Evolutionary conservation across 2,113 vertebrate species (phyloP).

Genomic region (Paradoxurus hermaphroditus): DNA sequence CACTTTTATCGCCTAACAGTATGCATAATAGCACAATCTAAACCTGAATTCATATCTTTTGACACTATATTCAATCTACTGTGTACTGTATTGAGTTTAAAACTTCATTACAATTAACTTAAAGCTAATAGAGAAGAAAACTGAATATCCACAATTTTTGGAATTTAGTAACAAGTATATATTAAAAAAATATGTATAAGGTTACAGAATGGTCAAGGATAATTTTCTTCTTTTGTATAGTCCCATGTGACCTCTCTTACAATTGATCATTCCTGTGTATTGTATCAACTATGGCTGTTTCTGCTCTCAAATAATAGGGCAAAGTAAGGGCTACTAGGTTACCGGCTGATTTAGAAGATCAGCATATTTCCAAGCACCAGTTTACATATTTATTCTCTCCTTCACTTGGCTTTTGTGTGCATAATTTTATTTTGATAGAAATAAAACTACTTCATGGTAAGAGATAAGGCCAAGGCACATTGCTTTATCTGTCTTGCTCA

Average conservation of each 20-base stretch:
- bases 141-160: background rate
- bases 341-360: background rate
- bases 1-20: background rate
- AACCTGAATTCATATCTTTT: background rate
- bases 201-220: background rate
- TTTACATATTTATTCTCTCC: background rate
- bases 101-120: background rate
- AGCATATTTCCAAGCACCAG: background rate
- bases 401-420: background rate
- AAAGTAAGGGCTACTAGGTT: background rate
- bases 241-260: background rate
- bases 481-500: background rate
- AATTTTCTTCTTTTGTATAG: background rate
- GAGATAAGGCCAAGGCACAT: background rate
- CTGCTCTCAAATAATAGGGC: background rate
- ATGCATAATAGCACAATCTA: background rate
- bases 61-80: background rate
- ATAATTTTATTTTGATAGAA: background rate
- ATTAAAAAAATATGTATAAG: background rate
- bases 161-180: background rate
- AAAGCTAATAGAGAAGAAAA: background rate
- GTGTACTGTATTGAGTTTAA: background rate
- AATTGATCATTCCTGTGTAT: background rate
- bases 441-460: background rate
- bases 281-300: background rate